Conservation (phyloP, 2,888 invertebrate species). For the Meandrusa payeni region DNA sequence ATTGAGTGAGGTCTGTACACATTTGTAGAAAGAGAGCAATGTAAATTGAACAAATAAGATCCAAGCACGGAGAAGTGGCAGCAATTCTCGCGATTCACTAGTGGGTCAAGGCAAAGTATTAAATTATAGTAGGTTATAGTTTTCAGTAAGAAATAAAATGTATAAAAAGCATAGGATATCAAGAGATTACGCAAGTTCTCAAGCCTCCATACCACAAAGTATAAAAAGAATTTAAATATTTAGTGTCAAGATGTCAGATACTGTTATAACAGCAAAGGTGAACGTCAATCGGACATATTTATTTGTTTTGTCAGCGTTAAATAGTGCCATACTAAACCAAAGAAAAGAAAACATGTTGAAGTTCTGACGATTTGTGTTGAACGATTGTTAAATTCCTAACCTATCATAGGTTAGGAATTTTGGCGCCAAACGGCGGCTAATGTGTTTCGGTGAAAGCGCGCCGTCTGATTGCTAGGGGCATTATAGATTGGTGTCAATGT, state of each 20-base stretch:
- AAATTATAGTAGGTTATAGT: conserved; percentile 46
- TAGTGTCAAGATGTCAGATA: conserved; percentile 1
- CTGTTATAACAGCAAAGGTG: conserved; percentile 15
- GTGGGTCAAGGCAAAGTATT: conserved; percentile 63
- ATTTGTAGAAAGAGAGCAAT: conserved; percentile 1
- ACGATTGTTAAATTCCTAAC: conserved; percentile 42
- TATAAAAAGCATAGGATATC: conserved; percentile 37
- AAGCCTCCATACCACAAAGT: conserved; percentile 20
- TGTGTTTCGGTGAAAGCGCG: conserved; percentile 56
- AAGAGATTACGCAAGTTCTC: conserved; percentile 38
- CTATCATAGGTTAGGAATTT: conserved; percentile 62
- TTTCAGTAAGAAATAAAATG: conserved; percentile 40
- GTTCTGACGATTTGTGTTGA: conserved; percentile 19
- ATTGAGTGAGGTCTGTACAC: background rate
- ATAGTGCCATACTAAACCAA: conserved; percentile 23
- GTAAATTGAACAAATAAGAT: conserved; percentile 12
- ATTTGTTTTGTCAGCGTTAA: conserved; percentile 18
- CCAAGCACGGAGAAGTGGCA: conserved; percentile 7
- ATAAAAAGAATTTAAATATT: conserved; percentile 7
- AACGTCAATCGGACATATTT: conserved; percentile 18
- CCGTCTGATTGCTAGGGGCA: conserved; percentile 48
- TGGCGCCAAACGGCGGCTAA: conserved; percentile 58
- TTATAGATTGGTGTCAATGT: conserved; percentile 50
- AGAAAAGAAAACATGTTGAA: no score
- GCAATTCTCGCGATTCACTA: conserved; percentile 56